Conservation (phyloP, 2,113 vertebrate genomes). For the Neogale vison region DNA sequence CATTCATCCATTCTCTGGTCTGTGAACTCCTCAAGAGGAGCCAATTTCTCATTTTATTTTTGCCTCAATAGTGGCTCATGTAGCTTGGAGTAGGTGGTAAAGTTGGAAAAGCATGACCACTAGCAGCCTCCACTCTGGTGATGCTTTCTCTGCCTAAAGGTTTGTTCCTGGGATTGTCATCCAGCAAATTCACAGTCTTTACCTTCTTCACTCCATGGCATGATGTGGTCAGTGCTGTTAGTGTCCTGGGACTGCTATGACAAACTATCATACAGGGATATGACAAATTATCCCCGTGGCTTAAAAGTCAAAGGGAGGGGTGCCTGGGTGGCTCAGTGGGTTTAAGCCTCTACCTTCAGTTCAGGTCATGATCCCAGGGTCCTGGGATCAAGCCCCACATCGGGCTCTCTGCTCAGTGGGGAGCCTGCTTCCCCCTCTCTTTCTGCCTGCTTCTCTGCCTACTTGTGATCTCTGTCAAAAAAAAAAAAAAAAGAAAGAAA, state of each 20-base stretch:
- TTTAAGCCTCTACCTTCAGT: too few relatives aligned
- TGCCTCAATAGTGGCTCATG: neutral
- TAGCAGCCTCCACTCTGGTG: neutral
- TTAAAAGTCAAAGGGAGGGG: neutral
- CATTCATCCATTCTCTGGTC: neutral
- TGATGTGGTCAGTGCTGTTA: neutral
- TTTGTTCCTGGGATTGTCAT: neutral
- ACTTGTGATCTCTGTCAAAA: too few relatives aligned
- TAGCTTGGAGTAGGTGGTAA: neutral
- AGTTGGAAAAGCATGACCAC: neutral
- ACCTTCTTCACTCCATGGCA: neutral
- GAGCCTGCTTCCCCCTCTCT: too few relatives aligned
- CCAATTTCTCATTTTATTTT: neutral
- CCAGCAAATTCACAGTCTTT: neutral
- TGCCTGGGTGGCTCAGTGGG: too few relatives aligned
- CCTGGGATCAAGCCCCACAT: too few relatives aligned
- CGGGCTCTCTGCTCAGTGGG: too few relatives aligned
- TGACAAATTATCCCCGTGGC: neutral
- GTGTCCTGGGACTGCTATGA: neutral
- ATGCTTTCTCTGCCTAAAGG: neutral
- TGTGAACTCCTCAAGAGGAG: neutral
- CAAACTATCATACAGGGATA: neutral
- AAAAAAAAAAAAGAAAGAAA: too few relatives aligned
- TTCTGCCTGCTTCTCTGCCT: too few relatives aligned
- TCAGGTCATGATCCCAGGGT: too few relatives aligned